Base-by-base conservation (phyloP, 2,888 invertebrate genomes). In the Synergus japonicus region DNA sequence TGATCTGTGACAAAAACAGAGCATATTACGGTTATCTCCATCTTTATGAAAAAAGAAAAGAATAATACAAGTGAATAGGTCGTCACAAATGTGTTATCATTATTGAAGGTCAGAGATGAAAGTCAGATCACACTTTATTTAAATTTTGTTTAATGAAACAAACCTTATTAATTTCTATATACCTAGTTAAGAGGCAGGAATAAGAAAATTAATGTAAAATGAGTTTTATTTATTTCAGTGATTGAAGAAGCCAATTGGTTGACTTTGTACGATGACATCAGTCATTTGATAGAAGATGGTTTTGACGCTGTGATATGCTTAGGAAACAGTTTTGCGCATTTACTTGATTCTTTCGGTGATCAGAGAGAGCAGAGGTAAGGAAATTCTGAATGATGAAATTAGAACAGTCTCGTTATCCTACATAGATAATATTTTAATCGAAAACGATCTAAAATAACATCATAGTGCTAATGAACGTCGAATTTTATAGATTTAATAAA, bases 161-260 rank as follows among this genome's bases (percentile, higher is more conserved):
- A 2, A 18, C 22, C 12, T 60, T 60, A 4, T 60, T 22, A 60
- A 46, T 46, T 12, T 46, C 13, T 29, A 29, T 29, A 29, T 29
- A 29, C 29, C 29, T 29, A 3, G 29, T 29, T 29, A 29, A 29
- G 29, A 29, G 3, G 29, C 29, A 29, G 29, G 29, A 29, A 29
- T 3, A 29, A 29, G 29, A 3, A 29, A 29, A 29, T 29, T 29
- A 29, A 29, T 29, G 3, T 29, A 29, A 18, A 60, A 60, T 60
- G 1, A 60, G 15, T 81, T 63, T 78, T 80, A 78, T 79, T 58
- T 66, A 79, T 82, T 76, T 18, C 91, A 98, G 97, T 96, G 29
- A 97, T 98, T 88, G 97, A 98, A 91, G 97, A 98, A 93, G 97
- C 97, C 0, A 97, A 97, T 91, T 98, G 98, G 98, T 92, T 97